Evolutionary conservation across 2,888 invertebrate species (phyloP), one percentile per base, ranked within the genome.

Genomic region (Diaphora mendica): DNA sequence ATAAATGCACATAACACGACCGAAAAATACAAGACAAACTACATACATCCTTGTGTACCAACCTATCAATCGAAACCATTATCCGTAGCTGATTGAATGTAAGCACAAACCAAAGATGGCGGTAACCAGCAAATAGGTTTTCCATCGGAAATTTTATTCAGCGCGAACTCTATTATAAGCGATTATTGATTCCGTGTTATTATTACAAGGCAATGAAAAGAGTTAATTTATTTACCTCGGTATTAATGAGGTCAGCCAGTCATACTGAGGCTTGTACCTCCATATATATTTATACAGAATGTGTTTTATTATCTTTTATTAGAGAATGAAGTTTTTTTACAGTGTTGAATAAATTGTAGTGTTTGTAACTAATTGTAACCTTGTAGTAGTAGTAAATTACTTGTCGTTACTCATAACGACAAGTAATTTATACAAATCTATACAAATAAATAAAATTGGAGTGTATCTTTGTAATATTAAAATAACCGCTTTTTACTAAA

Each of bases 1-100:
- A 30, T 62, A 62, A 62, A 62, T 62, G 30, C 59, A 62, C 20
- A 30, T 30, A 4, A 30, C 13, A 23, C 23, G 20, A 67, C 13
- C 30, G 44, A 67, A 67, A 72, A 68, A 59, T 68, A 68, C 33
- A 67, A 67, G n/a, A 13, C 30, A 42, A 65, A 62, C 17, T 30
- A 68, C 55, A 20, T 35, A 64, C 39, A 39, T 42, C n/a, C 48
- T 42, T 62, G 30, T 51, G 26, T 55, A 39, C 23, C n/a, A 11
- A 42, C 23, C 70, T 64, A 70, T 67, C 74, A 77, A 82, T 70
- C 72, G 62, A 77, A 76, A 20, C 71, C 71, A 83, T 85, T 81
- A 77, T 80, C 72, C 64, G 68, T 62, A n/a, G 70, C 62, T 85
- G 80, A 86, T 85, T 81, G 82, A 85, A 85, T 82, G 78, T 82